Percentiles rank a stretch among this genome's conserved stretches.
These are phyloP conservation scores for Malacosoma neustria DNA, from an alignment of 2,888 invertebrate species.

Conservation along the genomic window DNA sequence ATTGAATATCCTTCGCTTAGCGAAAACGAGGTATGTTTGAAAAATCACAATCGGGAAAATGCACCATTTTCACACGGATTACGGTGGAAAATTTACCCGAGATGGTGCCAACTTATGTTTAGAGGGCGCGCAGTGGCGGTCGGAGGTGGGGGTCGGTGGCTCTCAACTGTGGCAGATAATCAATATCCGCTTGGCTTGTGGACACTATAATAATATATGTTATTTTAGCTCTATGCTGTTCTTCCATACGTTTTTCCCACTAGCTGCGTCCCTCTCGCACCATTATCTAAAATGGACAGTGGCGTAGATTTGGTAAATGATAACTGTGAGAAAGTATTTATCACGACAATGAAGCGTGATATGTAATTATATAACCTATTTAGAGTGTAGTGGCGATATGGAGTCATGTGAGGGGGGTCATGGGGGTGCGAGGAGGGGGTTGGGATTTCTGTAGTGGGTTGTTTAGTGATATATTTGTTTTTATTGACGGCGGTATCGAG, in stretches of 20 bases:
- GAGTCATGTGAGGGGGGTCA: background rate
- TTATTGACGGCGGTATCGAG: constrained; percentile 48
- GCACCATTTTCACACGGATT: constrained; percentile 27
- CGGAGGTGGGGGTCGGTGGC: constrained; percentile 55
- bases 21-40: constrained; percentile 39
- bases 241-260: constrained; percentile 20
- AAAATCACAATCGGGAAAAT: constrained; percentile 29
- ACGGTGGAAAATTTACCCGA: constrained; percentile 38
- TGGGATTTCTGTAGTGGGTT: constrained; percentile 18
- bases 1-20: constrained; percentile 53
- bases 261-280: constrained; percentile 48
- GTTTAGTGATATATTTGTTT: constrained; percentile 58
- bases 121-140: constrained; percentile 22
- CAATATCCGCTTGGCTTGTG: constrained; percentile 77
- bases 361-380: constrained; percentile 71
- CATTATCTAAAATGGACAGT: constrained; percentile 74
- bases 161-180: constrained; percentile 76
- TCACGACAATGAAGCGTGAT: constrained; percentile 73
- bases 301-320: constrained; percentile 75
- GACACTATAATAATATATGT: constrained; percentile 74
- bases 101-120: constrained; percentile 33
- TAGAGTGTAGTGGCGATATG: constrained; percentile 50
- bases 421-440: constrained; percentile 10
- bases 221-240: constrained; percentile 57
- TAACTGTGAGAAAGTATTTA: constrained; percentile 75